A percentile compares a stretch with the other conserved stretches of the same genome.
Conservation (phyloP, 2,888 invertebrate genomes). For the Caenorhabditis sp. region DNA sequence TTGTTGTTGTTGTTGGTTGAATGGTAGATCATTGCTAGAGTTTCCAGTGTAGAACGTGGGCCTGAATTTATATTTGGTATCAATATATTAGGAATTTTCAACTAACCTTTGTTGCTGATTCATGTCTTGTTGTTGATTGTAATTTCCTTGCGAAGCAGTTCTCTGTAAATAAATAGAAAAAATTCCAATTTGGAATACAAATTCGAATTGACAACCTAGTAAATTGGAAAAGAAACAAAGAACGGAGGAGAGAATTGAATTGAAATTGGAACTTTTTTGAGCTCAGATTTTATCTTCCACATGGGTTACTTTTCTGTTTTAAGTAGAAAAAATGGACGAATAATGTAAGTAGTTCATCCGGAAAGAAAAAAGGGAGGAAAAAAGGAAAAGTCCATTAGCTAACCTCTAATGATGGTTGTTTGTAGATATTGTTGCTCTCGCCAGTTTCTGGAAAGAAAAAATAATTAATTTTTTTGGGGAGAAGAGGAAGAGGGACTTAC, state of each 20-base stretch:
- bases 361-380: neutral
- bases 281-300: neutral
- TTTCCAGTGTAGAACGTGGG: neutral
- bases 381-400: constrained; percentile 1
- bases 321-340: neutral
- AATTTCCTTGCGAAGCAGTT: neutral
- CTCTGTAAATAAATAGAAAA: neutral
- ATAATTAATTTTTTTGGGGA: neutral
- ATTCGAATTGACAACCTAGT: no score
- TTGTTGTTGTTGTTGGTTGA: neutral
- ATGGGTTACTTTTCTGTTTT: neutral
- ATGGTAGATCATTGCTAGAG: neutral
- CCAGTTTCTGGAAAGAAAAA: constrained; percentile 3
- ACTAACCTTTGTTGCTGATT: constrained; percentile 6
- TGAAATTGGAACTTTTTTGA: neutral
- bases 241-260: neutral
- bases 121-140: constrained; percentile 10
- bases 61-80: no score
- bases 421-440: constrained; percentile 2
- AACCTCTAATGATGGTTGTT: constrained; percentile 39
- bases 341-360: neutral
- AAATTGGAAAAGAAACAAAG: neutral
- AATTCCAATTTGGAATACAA: neutral
- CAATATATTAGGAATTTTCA: no score
- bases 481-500: constrained; percentile 15